Percentiles rank a stretch among this genome's conserved stretches.
Conservation (phyloP, 2,888 invertebrate genomes). For the Brachylomia viminalis region DNA sequence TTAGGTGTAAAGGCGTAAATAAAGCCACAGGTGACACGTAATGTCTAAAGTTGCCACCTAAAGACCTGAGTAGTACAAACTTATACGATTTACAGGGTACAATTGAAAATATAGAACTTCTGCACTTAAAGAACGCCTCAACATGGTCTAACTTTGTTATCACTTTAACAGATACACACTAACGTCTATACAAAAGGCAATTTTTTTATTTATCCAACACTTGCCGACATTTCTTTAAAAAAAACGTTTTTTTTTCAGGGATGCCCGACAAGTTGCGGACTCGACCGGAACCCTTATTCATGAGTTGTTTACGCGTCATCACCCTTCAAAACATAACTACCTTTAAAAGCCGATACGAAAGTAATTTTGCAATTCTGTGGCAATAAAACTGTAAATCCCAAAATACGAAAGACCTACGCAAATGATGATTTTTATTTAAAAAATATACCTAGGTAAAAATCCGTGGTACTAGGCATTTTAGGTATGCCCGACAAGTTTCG, state of each 20-base stretch:
- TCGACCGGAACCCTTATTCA: not conserved
- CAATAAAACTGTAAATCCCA: not conserved
- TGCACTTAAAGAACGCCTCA: conserved; percentile 43
- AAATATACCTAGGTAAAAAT: conserved; percentile 28
- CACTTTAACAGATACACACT: conserved; percentile 13
- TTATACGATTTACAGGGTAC: conserved; percentile 58
- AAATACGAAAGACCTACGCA: not conserved
- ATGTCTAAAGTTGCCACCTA: conserved; percentile 56
- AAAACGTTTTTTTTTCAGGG: not conserved
- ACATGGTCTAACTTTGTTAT: conserved; percentile 36
- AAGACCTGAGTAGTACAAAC: conserved; percentile 51
- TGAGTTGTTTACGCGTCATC: not conserved
- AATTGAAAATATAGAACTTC: conserved; percentile 62
- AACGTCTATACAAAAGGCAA: not conserved
- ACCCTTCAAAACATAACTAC: not conserved
- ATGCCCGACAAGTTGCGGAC: not conserved
- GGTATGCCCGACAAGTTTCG: not conserved
- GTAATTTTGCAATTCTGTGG: not conserved
- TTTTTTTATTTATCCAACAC: not conserved
- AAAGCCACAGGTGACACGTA: conserved; percentile 62
- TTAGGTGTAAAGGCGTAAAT: conserved; percentile 50
- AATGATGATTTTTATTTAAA: conserved; percentile 23
- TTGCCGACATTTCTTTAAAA: not conserved
- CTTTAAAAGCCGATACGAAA: not conserved
- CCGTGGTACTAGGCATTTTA: no score